These are phyloP conservation scores for Dissostichus mawsoni DNA, from an alignment of 2,113 vertebrate genomes.

Conservation along the genomic window DNA sequence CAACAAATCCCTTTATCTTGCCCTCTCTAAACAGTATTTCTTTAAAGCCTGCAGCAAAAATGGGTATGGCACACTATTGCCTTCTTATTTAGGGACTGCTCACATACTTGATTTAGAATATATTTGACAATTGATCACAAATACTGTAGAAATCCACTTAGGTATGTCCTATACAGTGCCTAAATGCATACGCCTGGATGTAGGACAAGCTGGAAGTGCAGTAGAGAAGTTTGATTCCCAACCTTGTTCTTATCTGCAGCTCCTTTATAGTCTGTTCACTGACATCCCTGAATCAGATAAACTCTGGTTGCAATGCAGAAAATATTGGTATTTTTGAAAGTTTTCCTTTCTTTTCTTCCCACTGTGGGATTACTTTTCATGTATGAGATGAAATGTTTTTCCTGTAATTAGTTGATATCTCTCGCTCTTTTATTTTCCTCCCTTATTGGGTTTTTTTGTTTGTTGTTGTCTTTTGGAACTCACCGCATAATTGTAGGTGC, in stretches of 20 bases:
- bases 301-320: constrained; percentile 38
- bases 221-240: constrained; percentile 33
- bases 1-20: constrained; percentile 49
- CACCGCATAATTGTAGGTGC: constrained; percentile 78
- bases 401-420: constrained; percentile 78
- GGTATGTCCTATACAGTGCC: neutral
- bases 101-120: neutral
- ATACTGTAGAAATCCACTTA: neutral
- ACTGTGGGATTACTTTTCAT: constrained; percentile 63
- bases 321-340: constrained; percentile 50
- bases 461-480: constrained; percentile 67
- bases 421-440: constrained; percentile 52
- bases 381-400: constrained; percentile 64
- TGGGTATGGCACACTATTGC: constrained; percentile 33
- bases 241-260: constrained; percentile 33
- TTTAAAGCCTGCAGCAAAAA: constrained; percentile 36
- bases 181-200: constrained; percentile 6
- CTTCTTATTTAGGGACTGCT: constrained; percentile 10
- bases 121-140: constrained; percentile 31
- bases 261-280: constrained; percentile 36
- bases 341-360: constrained; percentile 53
- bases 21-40: constrained; percentile 36
- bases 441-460: constrained; percentile 20
- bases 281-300: constrained; percentile 63
- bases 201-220: constrained; percentile 8